A percentile compares a stretch with the other conserved stretches of the same genome.
These are phyloP conservation scores for Danio choprae DNA, from an alignment of 2,797 vertebrate species.

Conservation along the genomic window DNA sequence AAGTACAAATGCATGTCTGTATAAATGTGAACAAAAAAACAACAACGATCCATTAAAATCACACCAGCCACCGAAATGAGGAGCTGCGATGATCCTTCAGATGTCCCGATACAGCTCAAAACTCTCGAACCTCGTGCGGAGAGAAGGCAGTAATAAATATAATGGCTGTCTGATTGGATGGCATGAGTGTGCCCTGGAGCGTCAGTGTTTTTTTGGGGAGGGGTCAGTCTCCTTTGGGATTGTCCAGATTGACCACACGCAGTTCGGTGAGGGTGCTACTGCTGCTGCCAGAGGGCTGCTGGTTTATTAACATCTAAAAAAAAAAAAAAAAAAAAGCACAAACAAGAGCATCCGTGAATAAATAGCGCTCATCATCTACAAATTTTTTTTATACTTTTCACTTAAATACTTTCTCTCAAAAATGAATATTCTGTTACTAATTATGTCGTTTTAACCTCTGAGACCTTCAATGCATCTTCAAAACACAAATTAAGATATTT, in stretches of 20 bases:
- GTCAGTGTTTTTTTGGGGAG: background rate
- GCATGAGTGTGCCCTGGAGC: slow-evolving; percentile 28
- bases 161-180: slow-evolving; percentile 51
- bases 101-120: background rate
- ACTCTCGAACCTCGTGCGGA: background rate
- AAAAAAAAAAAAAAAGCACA: too few relatives aligned
- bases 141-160: slow-evolving; percentile 61
- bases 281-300: slow-evolving; percentile 79
- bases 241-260: slow-evolving; percentile 92
- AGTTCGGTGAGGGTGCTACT: slow-evolving; percentile 88
- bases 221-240: slow-evolving; percentile 88
- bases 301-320: slow-evolving; percentile 91
- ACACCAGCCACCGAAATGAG: background rate
- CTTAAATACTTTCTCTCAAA: too few relatives aligned
- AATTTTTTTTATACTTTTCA: too few relatives aligned
- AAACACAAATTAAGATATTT: too few relatives aligned
- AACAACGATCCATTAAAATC: background rate
- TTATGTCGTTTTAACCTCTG: too few relatives aligned
- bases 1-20: slow-evolving; percentile 1
- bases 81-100: slow-evolving; percentile 16
- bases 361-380: too few relatives aligned
- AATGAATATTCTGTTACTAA: too few relatives aligned
- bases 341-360: background rate
- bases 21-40: background rate
- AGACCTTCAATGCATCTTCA: too few relatives aligned